phyloP scores from a whole-genome alignment of 2,113 vertebrate genomes.

The Amphiprion percula region DNA sequence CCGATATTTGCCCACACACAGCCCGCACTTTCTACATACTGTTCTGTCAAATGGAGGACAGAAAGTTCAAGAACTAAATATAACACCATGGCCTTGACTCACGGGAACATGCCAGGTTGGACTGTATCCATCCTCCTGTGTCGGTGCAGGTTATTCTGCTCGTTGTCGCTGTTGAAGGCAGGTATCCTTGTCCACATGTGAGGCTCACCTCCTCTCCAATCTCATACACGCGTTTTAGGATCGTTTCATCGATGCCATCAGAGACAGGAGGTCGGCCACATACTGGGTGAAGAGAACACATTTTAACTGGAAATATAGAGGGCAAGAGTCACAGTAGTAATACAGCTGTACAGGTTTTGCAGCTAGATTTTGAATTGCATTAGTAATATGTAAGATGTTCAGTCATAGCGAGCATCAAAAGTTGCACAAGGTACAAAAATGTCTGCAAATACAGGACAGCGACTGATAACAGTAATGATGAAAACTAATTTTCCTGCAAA shows the following conservation, averaged over 20 bases:
- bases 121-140: conserved; percentile 82
- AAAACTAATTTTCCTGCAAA: background rate
- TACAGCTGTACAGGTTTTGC: background rate
- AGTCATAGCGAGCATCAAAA: too few relatives aligned
- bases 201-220: conserved; percentile 84
- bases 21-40: background rate
- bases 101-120: conserved; percentile 86
- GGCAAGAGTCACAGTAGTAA: too few relatives aligned
- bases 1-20: background rate
- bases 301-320: background rate
- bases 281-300: conserved; percentile 75
- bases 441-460: background rate
- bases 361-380: background rate
- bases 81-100: conserved; percentile 65
- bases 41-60: background rate
- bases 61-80: background rate
- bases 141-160: conserved; percentile 81
- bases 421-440: background rate
- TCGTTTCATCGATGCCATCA: conserved; percentile 73
- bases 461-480: background rate
- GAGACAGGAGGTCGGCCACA: conserved; percentile 84
- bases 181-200: conserved; percentile 83
- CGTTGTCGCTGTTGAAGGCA: conserved; percentile 56
- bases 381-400: too few relatives aligned
- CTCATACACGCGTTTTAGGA: conserved; percentile 80